Evolutionary conservation across 2,888 invertebrate species (phyloP).

Genomic region (Sphecodes monilicornis): DNA sequence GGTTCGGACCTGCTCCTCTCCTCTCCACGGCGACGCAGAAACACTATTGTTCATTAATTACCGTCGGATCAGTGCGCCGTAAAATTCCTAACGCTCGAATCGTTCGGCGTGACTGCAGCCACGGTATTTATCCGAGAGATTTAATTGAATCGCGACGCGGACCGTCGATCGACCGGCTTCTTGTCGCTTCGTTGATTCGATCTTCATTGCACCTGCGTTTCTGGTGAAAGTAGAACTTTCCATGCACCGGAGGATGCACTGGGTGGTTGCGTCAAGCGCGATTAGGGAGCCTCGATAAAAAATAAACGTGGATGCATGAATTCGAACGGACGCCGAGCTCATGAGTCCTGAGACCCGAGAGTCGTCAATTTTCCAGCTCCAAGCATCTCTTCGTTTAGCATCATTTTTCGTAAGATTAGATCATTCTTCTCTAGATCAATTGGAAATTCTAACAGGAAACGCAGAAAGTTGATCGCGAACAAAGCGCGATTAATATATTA

Average conservation of each 20-base stretch:
- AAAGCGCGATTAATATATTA: too few species aligned
- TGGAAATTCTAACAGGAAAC: too few species aligned
- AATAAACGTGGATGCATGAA: too few species aligned
- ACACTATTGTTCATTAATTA: slow-evolving; percentile 38
- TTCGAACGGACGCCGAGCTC: too few species aligned
- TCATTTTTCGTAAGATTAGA: too few species aligned
- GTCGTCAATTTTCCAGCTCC: too few species aligned
- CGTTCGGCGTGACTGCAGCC: slow-evolving; percentile 21
- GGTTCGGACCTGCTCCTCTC: background rate
- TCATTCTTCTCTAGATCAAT: too few species aligned
- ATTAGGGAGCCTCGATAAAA: too few species aligned
- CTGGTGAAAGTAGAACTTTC: background rate
- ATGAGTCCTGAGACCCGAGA: too few species aligned
- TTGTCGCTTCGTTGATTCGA: slow-evolving; percentile 35
- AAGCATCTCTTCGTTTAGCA: too few species aligned
- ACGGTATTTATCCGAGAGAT: slow-evolving; percentile 45
- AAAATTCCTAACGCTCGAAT: slow-evolving; percentile 31
- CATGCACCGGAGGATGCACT: background rate
- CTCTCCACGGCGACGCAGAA: slow-evolving; percentile 18
- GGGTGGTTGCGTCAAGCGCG: background rate
- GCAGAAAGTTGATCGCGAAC: too few species aligned
- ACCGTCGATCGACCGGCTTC: slow-evolving; percentile 28
- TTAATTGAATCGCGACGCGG: slow-evolving; percentile 53
- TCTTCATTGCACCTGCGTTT: slow-evolving; percentile 24
- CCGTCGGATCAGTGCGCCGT: slow-evolving; percentile 26